Evolutionary conservation across 2,113 vertebrate species (phyloP), one percentile per base, ranked within the genome.

Genomic region (Notothenia rossii): DNA sequence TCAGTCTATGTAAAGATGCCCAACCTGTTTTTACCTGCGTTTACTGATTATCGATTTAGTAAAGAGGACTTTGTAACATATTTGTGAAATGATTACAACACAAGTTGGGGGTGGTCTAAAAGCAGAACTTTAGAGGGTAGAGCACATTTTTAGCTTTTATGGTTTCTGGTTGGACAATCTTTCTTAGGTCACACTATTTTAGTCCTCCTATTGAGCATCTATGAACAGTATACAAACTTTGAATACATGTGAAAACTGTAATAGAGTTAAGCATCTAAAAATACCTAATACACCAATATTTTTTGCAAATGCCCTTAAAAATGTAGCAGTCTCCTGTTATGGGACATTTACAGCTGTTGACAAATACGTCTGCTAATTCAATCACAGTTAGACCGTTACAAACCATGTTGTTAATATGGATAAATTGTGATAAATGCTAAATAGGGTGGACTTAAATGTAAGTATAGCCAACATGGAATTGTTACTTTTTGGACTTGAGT

Each of bases 1-100:
- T 10, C 46, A 36, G 40, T 75, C 54, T 67, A 55, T 62, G 53
- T 66, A 48, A 77, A 64, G 22, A 78, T 25, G 51, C 22, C 63
- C 45, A 29, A 61, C 33, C 60, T 65, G 40, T 13, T 58, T 64
- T 40, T 29, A 56, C 55, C 48, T 17, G 29, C 46, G 54, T 72
- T 80, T 61, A 71, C 72, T 84, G 58, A 89, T 88, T 81, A 92
- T 90, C 13, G 54, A 90, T 87, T 83, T 9, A 77, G 49, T 64
- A 22, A 62, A 8, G 54, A 58, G 83, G 83, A 91, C 87, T 89
- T 92, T 83, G 89, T 54, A 53, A 86, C 64, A 82, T 77, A 75
- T 86, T 87, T 79, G 79, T 82, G 15, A 75, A 79, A 36, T n/a
- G 72, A 65, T 90, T 84, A 83, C 85, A 68, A 90, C 80, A 91